Conservation (phyloP, 2,113 vertebrate genomes). For the Macquaria ambigua region DNA sequence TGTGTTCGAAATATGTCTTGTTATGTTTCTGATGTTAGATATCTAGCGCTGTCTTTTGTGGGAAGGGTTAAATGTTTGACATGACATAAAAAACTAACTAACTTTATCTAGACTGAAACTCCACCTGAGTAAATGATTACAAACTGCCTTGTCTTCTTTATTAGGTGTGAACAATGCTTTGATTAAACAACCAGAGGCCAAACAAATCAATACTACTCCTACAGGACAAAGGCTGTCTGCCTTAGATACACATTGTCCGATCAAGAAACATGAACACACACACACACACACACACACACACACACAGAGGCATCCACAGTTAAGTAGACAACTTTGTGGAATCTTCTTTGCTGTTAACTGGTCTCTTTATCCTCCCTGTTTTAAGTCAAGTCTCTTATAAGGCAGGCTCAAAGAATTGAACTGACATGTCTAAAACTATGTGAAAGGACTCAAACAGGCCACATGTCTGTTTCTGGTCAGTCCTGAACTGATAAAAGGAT, state of each 20-base stretch:
- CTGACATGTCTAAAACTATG: constrained; percentile 45
- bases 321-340: constrained; percentile 5
- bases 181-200: constrained; percentile 10
- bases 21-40: neutral
- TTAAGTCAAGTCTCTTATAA: constrained; percentile 56
- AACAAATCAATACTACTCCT: constrained; percentile 10
- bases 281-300: neutral
- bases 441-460: constrained; percentile 23
- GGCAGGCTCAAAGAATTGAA: constrained; percentile 58
- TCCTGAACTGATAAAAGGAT: constrained; percentile 35
- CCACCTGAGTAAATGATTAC: constrained; percentile 6
- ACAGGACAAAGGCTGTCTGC: constrained; percentile 38
- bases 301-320: neutral
- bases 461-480: constrained; percentile 29
- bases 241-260: constrained; percentile 14
- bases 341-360: constrained; percentile 46
- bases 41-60: neutral
- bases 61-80: neutral
- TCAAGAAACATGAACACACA: constrained; percentile 19
- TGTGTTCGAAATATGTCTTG: neutral
- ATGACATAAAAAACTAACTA: neutral
- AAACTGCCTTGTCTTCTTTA: constrained; percentile 14
- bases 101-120: constrained; percentile 7
- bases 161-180: constrained; percentile 16
- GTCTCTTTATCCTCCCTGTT: constrained; percentile 40